Evolutionary conservation across 2,113 vertebrate species (phyloP).

Genomic region (Rostratula benghalensis): DNA sequence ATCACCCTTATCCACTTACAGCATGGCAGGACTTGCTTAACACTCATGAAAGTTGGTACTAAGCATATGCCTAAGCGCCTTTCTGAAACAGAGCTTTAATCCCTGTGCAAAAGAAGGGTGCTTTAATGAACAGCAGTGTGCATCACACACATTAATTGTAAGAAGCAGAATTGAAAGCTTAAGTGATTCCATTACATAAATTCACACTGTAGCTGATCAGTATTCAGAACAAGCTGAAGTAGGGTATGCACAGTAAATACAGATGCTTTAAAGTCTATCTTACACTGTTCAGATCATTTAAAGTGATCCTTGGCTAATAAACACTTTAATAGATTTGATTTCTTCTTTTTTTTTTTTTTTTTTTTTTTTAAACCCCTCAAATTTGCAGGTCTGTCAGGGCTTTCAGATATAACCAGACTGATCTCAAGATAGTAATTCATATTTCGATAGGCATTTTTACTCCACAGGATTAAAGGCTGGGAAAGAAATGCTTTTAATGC

Average conservation of each 20-base stretch:
- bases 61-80: neutral
- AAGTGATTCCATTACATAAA: conserved; percentile 11
- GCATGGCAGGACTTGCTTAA: neutral
- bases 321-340: neutral
- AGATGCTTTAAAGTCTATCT: neutral
- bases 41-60: neutral
- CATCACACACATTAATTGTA: conserved; percentile 1
- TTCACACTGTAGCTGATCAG: neutral
- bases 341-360: neutral
- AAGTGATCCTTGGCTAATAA: conserved; percentile 10
- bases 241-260: neutral
- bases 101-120: neutral
- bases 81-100: neutral
- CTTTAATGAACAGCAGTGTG: conserved; percentile 25
- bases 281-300: neutral
- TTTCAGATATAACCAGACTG: neutral
- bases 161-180: neutral
- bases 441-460: neutral
- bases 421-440: neutral
- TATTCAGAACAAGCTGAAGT: conserved; percentile 23
- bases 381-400: neutral
- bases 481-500: neutral
- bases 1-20: neutral
- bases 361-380: neutral
- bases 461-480: neutral